These are phyloP conservation scores for Typhlomys cinereus DNA, from an alignment of 2,113 vertebrate species.

Conservation along the genomic window DNA sequence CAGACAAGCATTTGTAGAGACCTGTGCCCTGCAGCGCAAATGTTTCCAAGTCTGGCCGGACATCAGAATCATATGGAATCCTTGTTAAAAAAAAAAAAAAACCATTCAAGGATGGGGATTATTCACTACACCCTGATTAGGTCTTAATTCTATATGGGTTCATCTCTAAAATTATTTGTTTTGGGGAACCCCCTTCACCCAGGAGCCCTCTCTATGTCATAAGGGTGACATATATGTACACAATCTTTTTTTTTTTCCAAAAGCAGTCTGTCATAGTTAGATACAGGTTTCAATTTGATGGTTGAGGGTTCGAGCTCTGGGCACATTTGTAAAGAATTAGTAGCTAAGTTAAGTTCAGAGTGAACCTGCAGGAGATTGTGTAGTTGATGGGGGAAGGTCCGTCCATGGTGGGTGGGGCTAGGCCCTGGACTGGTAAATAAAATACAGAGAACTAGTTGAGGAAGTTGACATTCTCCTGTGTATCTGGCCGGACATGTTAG, in stretches of 20 bases:
- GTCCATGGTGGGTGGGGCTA: too few relatives aligned
- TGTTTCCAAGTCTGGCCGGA: neutral
- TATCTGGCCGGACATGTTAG: too few relatives aligned
- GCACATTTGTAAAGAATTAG: too few relatives aligned
- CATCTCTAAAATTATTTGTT: constrained; percentile 12
- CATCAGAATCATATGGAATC: constrained; percentile 5
- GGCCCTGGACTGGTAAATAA: too few relatives aligned
- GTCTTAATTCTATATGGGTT: neutral
- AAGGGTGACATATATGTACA: neutral
- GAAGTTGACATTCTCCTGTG: too few relatives aligned
- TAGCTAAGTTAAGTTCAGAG: too few relatives aligned
- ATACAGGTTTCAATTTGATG: too few relatives aligned
- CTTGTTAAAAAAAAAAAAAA: neutral
- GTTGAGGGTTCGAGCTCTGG: too few relatives aligned
- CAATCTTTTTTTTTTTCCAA: neutral
- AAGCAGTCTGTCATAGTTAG: too few relatives aligned
- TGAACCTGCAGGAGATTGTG: too few relatives aligned
- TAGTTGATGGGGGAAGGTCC: too few relatives aligned
- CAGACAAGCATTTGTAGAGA: neutral
- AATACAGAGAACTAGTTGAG: too few relatives aligned
- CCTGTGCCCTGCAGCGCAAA: neutral
- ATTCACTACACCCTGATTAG: neutral
- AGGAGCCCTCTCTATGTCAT: neutral
- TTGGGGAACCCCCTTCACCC: neutral
- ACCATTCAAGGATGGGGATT: neutral